A percentile compares a stretch with the other conserved stretches of the same genome.
Conservation (phyloP, 1,140 invertebrate genomes). For the Mizuhopecten yessoensis region DNA sequence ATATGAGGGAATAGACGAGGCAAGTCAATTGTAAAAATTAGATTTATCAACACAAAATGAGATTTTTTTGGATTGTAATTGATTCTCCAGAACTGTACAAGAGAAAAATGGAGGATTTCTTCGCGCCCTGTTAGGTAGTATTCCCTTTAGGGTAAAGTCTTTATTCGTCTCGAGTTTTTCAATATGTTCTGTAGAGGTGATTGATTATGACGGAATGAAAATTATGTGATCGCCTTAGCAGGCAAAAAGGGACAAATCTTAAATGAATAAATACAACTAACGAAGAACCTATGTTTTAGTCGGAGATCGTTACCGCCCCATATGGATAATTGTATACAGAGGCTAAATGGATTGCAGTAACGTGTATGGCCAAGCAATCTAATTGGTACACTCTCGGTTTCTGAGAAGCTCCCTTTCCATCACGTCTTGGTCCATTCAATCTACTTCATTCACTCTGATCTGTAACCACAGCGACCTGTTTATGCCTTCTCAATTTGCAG, state of each 20-base stretch:
- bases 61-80: neutral
- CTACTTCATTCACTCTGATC: neutral
- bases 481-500: neutral
- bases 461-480: neutral
- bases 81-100: neutral
- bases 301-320: neutral
- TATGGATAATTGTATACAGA: neutral
- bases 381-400: neutral
- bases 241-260: neutral
- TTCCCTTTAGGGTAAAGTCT: neutral
- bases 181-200: neutral
- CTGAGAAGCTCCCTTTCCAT: neutral
- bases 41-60: slow-evolving; percentile 25
- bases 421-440: neutral
- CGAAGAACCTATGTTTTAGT: neutral
- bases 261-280: slow-evolving; percentile 7
- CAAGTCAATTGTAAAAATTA: slow-evolving; percentile 20
- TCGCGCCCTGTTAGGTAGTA: neutral
- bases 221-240: neutral
- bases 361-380: neutral
- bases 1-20: slow-evolving; percentile 31
- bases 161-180: neutral
- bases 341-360: neutral
- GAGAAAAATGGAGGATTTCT: slow-evolving; percentile 1
- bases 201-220: neutral